Evolutionary conservation across 2,888 invertebrate species (phyloP), one percentile per base, ranked within the genome.

Genomic region (Geotrupes spiniger): DNA sequence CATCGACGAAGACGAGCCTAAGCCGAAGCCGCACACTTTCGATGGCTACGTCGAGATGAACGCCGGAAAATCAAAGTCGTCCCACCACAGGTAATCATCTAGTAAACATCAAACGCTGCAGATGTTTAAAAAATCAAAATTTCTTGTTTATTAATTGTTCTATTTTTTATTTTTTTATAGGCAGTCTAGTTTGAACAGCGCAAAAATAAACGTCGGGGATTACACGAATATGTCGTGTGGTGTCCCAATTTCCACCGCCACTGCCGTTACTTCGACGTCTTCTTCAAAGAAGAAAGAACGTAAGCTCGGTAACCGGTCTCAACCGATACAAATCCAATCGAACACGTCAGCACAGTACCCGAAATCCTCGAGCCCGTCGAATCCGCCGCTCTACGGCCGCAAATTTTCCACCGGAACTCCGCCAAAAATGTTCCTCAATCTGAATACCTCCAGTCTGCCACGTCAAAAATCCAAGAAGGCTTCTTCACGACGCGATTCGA

Each of bases 21-120:
- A 36, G 71, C 73, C 74, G 71, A 8, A 70, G 72, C 42, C 71
- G 67, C 1, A 64, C 1, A 75, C 76, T 1, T 21, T 6, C 6
- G 83, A 83, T 36, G 84, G 83, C 21, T 84, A 84, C 64, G 81
- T 84, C 27, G 83, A 84, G 62, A 85, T 85, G 84, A 76, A 77
- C 1, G 31, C 81, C 74, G 70, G 76, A 67, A 61, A 63, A 63
- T 8, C 68, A 69, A 47, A 69, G 64, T 44, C 68, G 62, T 31
- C 28, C 26, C 49, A 51, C 21, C 48, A 12, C 4, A 12, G 10
- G 10, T 31, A 11, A 31, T 31, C 8, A 31, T 11, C 4, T 27
- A 8, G 8, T 5, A 31, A 4, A 11, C 16, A 37, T 39, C 47
- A 51, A 46, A 12, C 27, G 12, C 21, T 21, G 4, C 12, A 11